These are phyloP conservation scores for Drosophila vallismaia DNA, from an alignment of 2,888 invertebrate species.

Conservation along the genomic window DNA sequence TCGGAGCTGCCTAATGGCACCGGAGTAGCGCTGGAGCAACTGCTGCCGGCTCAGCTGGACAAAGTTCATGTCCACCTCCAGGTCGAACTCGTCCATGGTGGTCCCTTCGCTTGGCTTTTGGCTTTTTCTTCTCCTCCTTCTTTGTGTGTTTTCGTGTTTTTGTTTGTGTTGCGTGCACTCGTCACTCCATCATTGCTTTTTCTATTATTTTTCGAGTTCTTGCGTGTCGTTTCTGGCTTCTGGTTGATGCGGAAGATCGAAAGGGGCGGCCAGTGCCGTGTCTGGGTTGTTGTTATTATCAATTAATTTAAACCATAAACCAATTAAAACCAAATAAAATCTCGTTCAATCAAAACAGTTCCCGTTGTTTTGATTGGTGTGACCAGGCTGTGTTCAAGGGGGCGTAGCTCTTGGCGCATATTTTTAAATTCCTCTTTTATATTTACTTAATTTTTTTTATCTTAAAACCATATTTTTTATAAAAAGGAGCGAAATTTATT, in stretches of 20 bases:
- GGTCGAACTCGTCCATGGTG: constrained; percentile 64
- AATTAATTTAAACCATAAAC: not conserved
- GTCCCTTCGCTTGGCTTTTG: too few species aligned
- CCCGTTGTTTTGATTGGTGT: constrained; percentile 3
- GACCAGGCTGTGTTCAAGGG: not conserved
- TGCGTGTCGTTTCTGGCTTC: constrained; percentile 9
- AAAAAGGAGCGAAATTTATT: too few species aligned
- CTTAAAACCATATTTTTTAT: too few species aligned
- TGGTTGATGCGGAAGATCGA: constrained; percentile 3
- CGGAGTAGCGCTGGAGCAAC: constrained; percentile 85
- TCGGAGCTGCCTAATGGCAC: constrained; percentile 86
- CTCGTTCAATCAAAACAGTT: constrained; percentile 3
- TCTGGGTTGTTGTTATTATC: not conserved
- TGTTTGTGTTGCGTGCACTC: not conserved
- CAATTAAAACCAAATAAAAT: constrained; percentile 2
- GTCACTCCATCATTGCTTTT: not conserved
- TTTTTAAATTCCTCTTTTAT: too few species aligned
- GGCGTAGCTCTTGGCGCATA: not conserved
- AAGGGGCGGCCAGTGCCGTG: not conserved
- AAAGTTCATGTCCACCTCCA: constrained; percentile 69
- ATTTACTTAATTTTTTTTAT: too few species aligned
- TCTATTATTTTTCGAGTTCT: not conserved
- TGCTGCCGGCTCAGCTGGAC: constrained; percentile 77
- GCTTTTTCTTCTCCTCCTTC: not conserved
- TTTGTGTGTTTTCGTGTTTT: constrained; percentile 1